phyloP scores from a whole-genome alignment of 2,113 vertebrate species.

The Jaculus jaculus region DNA sequence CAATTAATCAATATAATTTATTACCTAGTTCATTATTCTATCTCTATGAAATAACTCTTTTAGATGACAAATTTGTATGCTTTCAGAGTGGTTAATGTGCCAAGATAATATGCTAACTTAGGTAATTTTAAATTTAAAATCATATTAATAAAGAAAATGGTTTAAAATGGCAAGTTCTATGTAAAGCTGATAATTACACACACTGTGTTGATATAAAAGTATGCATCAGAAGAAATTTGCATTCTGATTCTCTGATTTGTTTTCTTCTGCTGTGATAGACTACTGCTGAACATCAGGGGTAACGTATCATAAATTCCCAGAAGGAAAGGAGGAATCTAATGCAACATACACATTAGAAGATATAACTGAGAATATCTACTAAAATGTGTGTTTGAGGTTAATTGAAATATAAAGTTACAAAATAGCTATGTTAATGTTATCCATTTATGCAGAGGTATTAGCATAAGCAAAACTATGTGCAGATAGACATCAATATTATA shows the following conservation, averaged over 20 bases:
- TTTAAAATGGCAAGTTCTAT: not conserved
- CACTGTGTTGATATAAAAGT: not conserved
- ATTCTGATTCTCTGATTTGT: not conserved
- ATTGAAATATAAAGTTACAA: conserved; percentile 17
- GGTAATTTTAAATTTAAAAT: conserved; percentile 39
- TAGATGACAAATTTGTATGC: conserved; percentile 3
- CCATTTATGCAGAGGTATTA: not conserved
- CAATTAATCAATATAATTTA: conserved; percentile 6
- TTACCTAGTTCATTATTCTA: not conserved
- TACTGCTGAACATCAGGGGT: not conserved
- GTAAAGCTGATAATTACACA: not conserved
- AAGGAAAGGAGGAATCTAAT: not conserved
- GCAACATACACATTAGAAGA: not conserved
- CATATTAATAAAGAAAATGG: conserved; percentile 25
- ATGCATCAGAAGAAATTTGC: conserved; percentile 16
- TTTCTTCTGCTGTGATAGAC: not conserved
- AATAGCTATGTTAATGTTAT: not conserved
- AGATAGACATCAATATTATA: not conserved
- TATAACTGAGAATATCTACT: not conserved
- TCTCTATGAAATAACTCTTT: conserved; percentile 40
- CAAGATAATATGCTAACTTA: conserved; percentile 32
- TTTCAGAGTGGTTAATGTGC: not conserved
- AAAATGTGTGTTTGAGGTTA: not conserved
- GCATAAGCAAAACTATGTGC: not conserved
- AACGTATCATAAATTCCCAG: not conserved